These are phyloP conservation scores for Zeus faber DNA, from an alignment of 2,113 vertebrate genomes.

Conservation along the genomic window DNA sequence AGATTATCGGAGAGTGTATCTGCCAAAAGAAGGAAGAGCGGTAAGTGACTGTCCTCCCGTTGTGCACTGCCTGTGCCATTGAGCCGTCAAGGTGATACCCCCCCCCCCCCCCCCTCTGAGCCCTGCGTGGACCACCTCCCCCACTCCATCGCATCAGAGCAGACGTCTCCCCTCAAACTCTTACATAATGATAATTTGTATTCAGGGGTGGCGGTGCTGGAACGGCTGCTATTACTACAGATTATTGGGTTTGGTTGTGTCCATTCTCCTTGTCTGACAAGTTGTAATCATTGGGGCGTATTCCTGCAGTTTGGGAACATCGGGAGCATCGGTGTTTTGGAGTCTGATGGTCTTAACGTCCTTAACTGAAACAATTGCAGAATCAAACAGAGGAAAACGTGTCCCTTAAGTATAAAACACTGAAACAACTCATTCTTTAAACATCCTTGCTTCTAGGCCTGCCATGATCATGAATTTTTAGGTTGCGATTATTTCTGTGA, in stretches of 20 bases:
- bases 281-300: neutral
- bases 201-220: slow-evolving; percentile 5
- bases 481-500: too few relatives aligned
- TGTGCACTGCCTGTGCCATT: slow-evolving; percentile 19
- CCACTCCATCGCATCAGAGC: too few relatives aligned
- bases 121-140: slow-evolving; percentile 6
- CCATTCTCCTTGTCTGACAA: slow-evolving; percentile 12
- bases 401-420: neutral
- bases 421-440: neutral
- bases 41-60: slow-evolving; percentile 69
- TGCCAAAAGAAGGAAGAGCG: slow-evolving; percentile 96
- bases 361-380: neutral
- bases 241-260: slow-evolving; percentile 3
- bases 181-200: too few relatives aligned
- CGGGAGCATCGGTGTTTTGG: neutral
- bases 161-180: too few relatives aligned
- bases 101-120: slow-evolving; percentile 27
- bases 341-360: neutral
- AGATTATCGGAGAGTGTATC: slow-evolving; percentile 96
- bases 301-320: neutral
- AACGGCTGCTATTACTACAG: too few relatives aligned
- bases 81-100: slow-evolving; percentile 35
- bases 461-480: too few relatives aligned
- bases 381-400: neutral
- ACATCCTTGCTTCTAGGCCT: too few relatives aligned